phyloP scores from a whole-genome alignment of 2,888 invertebrate species.

The Epirrita christyi region DNA sequence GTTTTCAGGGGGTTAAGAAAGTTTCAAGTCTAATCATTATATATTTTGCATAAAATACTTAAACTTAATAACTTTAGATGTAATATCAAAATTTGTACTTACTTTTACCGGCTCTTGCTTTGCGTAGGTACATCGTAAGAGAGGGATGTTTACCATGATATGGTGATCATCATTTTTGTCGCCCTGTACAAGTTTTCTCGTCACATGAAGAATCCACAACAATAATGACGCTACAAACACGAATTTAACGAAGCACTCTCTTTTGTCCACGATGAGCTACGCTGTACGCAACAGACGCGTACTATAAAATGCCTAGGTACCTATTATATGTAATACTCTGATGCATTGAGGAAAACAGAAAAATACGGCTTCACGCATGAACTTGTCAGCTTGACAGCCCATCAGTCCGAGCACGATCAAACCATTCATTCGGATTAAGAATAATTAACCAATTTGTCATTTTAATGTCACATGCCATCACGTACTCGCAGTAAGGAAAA shows the following conservation, averaged over 20 bases:
- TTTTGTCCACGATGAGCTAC: too few relatives aligned
- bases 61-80: too few relatives aligned
- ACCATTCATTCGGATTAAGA: conserved; percentile 78
- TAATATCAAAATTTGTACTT: too few relatives aligned
- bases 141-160: too few relatives aligned
- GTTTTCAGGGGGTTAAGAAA: conserved; percentile 8
- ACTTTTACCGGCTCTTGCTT: too few relatives aligned
- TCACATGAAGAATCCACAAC: too few relatives aligned
- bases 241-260: too few relatives aligned
- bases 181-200: too few relatives aligned
- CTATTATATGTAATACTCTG: neutral
- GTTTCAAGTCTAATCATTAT: conserved; percentile 23
- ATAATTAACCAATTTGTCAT: conserved; percentile 84
- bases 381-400: conserved; percentile 61
- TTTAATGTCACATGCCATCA: conserved; percentile 85
- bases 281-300: too few relatives aligned
- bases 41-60: neutral
- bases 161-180: too few relatives aligned
- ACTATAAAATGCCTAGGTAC: neutral
- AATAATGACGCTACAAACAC: too few relatives aligned
- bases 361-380: conserved; percentile 54
- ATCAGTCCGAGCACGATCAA: conserved; percentile 68
- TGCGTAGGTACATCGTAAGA: too few relatives aligned
- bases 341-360: conserved; percentile 30
- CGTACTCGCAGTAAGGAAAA: conserved; percentile 63